Base-by-base conservation (phyloP, 2,113 vertebrate species). In the Porphyrio hochstetteri region DNA sequence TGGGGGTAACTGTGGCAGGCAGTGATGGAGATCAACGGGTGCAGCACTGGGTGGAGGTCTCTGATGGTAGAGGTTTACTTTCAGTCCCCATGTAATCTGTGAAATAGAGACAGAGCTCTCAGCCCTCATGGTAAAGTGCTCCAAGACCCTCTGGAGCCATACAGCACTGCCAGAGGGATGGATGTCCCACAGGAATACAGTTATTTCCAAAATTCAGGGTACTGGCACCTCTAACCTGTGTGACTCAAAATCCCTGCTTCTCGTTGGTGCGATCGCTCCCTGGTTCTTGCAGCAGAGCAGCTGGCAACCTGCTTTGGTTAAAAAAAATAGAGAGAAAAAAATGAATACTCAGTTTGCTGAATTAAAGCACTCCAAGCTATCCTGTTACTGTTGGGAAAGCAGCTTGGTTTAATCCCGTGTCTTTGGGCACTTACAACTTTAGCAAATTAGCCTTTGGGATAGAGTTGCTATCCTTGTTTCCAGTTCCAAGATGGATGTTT, bases 261-360 rank as follows among this genome's bases (percentile, higher is more conserved):
- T 50, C 2, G 0, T 6, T 0, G 1, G n/a, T 8, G 24, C 7
- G 1, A 0, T 20, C 1, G 0, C 75, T 86, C 59, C 56, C 52
- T 42, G 44, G 17, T 56, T 82, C 92, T 85, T 36, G 70, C 4
- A 6, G 75, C 6, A 6, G 55, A 92, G 88, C 67, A 72, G 71
- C 90, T 88, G 88, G 46, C 71, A 65, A 29, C 63, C 79, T 80
- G 57, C 57, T 79, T 65, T 1, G 5, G 48, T 50, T 80, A 4
- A 19, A 69, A 80, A 81, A 80, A 56, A 56, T 21, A 9, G 21
- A 36, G 13, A 70, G 17, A 24, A 48, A 20, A 64, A 42, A 56
- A 64, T 10, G 8, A 28, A 35, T 29, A 33, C 38, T 20, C 2
- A 7, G 59, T 96, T 88, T 77, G 63, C 5, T 63, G 85, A 4